Evolutionary conservation across 2,113 vertebrate species (phyloP), one percentile per base, ranked within the genome.

Genomic region (Lates calcarifer): DNA sequence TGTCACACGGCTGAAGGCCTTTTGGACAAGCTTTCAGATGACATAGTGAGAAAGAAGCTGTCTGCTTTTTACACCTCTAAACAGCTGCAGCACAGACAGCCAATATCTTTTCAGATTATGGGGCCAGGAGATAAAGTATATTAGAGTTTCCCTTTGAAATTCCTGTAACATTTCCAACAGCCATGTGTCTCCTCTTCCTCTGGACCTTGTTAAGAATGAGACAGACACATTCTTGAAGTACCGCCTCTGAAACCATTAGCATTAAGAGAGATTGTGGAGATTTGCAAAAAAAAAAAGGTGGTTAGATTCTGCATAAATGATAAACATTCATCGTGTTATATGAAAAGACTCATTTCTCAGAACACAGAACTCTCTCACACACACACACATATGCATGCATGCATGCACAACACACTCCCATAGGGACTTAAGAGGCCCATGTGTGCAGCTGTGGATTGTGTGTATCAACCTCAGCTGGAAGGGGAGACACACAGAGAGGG

Each of bases 381-480:
- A 69, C 55, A 45, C 76, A 62, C 41, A 53, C 63, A 57, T 55
- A 75, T 28, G 70, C 47, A 68, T 13, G 55, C 37, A 65, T 49
- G 49, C 41, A 69, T 41, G 68, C 43, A 73, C 45, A 55, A 72
- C 43, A 73, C 45, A 55, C 29, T 35, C 83, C 43, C 79, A 85
- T 13, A 2, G 61, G 69, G 83, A 81, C 63, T 82, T 75, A 73
- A 83, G 84, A 85, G 86, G 77, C 82, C 60, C 77, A 82, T 78
- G 79, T 90, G 81, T 89, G 87, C 92, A 93, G 92, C 91, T 92
- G 90, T 86, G 84, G 74, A 86, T 68, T 83, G 81, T 81, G 81
- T 43, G 63, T 91, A 83, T n/a, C n/a, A 91, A 87, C 76, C 90
- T 61, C 74, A 56, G 76, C 47, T 83, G 35, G 70, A 78, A 69